phyloP scores from a whole-genome alignment of 1,140 invertebrate genomes.

The Cydia splendana region DNA sequence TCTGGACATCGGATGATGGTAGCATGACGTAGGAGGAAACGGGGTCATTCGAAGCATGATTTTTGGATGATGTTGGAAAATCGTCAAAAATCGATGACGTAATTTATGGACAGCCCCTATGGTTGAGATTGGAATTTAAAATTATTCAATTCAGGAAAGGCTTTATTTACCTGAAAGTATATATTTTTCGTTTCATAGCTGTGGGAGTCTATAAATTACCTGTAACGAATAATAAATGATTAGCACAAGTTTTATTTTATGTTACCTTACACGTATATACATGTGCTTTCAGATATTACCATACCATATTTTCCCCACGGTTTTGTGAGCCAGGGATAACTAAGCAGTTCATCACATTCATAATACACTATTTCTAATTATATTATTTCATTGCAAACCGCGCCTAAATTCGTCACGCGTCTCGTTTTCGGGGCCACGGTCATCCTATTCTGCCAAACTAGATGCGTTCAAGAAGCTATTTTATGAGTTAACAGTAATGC shows the following conservation, averaged over 20 bases:
- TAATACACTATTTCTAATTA: not conserved
- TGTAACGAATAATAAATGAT: not conserved
- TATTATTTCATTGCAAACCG: not conserved
- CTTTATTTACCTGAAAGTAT: not conserved
- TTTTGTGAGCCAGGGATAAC: conserved; percentile 78
- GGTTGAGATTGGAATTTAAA: not conserved
- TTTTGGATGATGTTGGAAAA: too few species aligned
- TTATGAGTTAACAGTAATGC: too few species aligned
- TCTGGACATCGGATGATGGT: too few species aligned
- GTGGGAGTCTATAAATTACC: not conserved
- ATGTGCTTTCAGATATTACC: conserved; percentile 63
- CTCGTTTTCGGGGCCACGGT: too few species aligned
- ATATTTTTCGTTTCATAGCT: not conserved
- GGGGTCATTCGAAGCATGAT: too few species aligned
- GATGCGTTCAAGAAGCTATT: too few species aligned
- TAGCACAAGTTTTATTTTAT: not conserved
- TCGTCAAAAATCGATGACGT: too few species aligned
- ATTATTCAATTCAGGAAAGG: not conserved
- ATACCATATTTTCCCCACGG: conserved; percentile 75
- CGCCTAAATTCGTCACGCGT: too few species aligned
- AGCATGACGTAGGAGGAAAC: too few species aligned
- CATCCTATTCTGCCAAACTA: too few species aligned
- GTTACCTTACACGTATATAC: not conserved
- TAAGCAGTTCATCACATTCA: conserved; percentile 64
- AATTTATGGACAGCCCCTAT: too few species aligned